Percentiles rank a stretch among this genome's conserved stretches.
Conservation (phyloP, 2,888 invertebrate genomes). For the Alloplasta piceator region DNA sequence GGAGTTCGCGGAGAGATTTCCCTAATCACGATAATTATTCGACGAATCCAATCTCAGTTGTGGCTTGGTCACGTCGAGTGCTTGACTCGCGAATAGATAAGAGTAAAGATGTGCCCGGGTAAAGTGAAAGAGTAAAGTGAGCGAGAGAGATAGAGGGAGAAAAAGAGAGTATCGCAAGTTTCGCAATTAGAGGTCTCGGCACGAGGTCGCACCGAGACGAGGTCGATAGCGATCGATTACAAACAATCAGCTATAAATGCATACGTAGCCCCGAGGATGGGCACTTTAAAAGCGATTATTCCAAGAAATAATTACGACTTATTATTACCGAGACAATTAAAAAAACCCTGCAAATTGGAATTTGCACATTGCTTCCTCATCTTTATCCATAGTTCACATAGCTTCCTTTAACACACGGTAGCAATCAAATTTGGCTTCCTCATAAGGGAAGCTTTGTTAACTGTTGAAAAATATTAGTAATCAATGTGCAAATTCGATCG, state of each 20-base stretch:
- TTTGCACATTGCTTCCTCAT: no score
- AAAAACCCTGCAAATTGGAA: no score
- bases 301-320: conserved; percentile 3
- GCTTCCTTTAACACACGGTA: no score
- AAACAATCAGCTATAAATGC: conserved; percentile 28
- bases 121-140: neutral
- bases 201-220: conserved; percentile 53
- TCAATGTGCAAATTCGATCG: no score
- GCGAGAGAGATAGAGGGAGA: neutral
- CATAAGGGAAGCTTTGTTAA: no score
- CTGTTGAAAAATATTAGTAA: no score
- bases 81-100: conserved; percentile 36
- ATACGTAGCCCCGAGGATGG: neutral
- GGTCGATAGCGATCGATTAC: conserved; percentile 58
- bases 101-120: conserved; percentile 44
- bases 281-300: neutral
- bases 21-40: conserved; percentile 49
- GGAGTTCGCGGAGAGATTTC: conserved; percentile 27
- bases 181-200: conserved; percentile 56
- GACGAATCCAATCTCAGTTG: conserved; percentile 41
- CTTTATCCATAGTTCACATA: no score
- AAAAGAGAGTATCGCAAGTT: conserved; percentile 50
- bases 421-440: no score
- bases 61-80: conserved; percentile 15
- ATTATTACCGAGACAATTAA: neutral